These are phyloP conservation scores for Anguilla obscura DNA, from an alignment of 2,797 vertebrate genomes.

Conservation along the genomic window DNA sequence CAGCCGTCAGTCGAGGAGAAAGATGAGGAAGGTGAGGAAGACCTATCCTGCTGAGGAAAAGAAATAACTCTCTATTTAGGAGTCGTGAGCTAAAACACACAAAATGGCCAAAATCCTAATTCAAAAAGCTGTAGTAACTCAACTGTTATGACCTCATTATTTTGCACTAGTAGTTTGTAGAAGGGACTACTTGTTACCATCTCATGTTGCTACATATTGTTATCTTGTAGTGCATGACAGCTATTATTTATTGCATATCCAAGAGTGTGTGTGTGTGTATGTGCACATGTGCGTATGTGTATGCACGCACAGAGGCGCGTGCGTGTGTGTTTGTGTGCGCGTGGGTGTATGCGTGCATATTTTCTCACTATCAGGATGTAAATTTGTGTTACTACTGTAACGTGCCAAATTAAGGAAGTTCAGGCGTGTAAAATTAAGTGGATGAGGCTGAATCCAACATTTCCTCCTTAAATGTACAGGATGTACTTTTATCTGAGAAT, in stretches of 20 bases:
- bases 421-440: constrained; percentile 40
- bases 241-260: constrained; percentile 53
- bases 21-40: not conserved
- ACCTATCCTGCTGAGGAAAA: constrained; percentile 32
- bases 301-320: constrained; percentile 30
- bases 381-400: constrained; percentile 47
- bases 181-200: constrained; percentile 69
- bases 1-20: not conserved
- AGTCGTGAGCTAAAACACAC: constrained; percentile 43
- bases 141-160: constrained; percentile 86
- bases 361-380: constrained; percentile 47
- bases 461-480: constrained; percentile 39
- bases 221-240: constrained; percentile 60
- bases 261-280: constrained; percentile 44
- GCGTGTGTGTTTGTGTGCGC: constrained; percentile 44
- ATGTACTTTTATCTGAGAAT: constrained; percentile 42
- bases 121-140: constrained; percentile 76
- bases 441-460: constrained; percentile 45
- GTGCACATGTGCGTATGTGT: constrained; percentile 1
- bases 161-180: constrained; percentile 77
- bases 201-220: constrained; percentile 67
- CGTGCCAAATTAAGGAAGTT: constrained; percentile 66
- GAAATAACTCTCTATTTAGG: constrained; percentile 37
- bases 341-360: constrained; percentile 50
- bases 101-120: constrained; percentile 65